Percentiles rank a stretch among this genome's conserved stretches.
These are phyloP conservation scores for Eulithis testata DNA, from an alignment of 2,888 invertebrate species.

Conservation along the genomic window DNA sequence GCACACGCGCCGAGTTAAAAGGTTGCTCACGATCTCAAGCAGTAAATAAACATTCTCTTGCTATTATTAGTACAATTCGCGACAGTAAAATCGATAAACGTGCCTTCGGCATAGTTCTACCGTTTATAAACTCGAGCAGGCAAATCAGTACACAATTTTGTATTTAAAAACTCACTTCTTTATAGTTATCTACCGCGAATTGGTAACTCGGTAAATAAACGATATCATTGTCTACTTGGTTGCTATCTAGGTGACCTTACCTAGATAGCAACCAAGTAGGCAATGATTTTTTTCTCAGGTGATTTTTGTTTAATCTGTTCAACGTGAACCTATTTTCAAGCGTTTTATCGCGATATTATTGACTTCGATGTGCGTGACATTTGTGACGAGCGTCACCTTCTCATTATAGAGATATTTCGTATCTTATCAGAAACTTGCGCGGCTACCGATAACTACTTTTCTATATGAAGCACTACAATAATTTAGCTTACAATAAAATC, in stretches of 20 bases:
- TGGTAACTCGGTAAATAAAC: background rate
- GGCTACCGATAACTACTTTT: conserved; percentile 67
- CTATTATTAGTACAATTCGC: conserved; percentile 26
- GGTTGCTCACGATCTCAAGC: conserved; percentile 25
- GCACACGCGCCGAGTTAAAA: conserved; percentile 12
- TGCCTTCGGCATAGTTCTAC: conserved; percentile 2
- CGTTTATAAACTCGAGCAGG: background rate
- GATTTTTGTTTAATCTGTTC: conserved; percentile 5
- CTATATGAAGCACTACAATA: conserved; percentile 46
- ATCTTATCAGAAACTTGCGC: conserved; percentile 72
- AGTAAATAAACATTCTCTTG: conserved; percentile 23
- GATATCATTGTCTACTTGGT: conserved; percentile 13
- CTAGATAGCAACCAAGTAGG: too few species aligned
- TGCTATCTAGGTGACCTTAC: conserved; percentile 17
- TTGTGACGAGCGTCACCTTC: conserved; percentile 68
- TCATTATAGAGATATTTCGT: conserved; percentile 62
- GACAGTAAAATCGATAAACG: conserved; percentile 24
- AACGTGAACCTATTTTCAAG: conserved; percentile 10
- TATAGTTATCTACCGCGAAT: conserved; percentile 4
- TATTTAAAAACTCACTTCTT: conserved; percentile 8
- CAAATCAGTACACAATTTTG: background rate
- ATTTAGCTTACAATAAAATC: conserved; percentile 42
- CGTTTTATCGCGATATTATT: conserved; percentile 33
- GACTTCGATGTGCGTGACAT: conserved; percentile 37
- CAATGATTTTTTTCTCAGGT: conserved; percentile 6